A percentile compares a stretch with the other conserved stretches of the same genome.
phyloP scores from a whole-genome alignment of 1,140 invertebrate genomes.

The Procambarus virginalis region DNA sequence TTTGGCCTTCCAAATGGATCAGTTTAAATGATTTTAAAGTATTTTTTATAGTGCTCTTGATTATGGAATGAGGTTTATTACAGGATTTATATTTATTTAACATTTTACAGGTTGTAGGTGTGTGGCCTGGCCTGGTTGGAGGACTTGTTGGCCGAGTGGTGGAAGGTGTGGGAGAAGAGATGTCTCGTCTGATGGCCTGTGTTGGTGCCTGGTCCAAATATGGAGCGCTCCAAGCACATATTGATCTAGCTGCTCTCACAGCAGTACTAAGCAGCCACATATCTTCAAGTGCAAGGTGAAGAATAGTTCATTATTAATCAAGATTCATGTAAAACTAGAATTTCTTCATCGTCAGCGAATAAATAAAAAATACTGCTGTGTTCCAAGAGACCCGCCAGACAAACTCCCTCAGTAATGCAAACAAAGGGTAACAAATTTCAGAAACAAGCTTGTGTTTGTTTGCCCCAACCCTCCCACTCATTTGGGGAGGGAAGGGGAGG shows the following conservation, averaged over 20 bases:
- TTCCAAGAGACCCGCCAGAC: too few relatives aligned
- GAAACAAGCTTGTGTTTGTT: too few relatives aligned
- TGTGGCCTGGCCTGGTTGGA: slow-evolving; percentile 85
- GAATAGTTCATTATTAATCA: background rate
- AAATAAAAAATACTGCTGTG: too few relatives aligned
- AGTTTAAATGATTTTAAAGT: too few relatives aligned
- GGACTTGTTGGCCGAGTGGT: slow-evolving; percentile 89
- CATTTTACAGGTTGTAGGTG: slow-evolving; percentile 81
- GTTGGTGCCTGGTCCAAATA: slow-evolving; percentile 81
- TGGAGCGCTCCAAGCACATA: slow-evolving; percentile 82
- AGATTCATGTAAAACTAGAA: background rate
- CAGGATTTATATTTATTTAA: background rate
- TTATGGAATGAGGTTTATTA: too few relatives aligned
- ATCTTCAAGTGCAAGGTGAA: slow-evolving; percentile 58
- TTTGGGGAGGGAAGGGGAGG: too few relatives aligned
- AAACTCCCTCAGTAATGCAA: too few relatives aligned
- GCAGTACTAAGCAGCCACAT: slow-evolving; percentile 42
- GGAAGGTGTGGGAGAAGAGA: slow-evolving; percentile 92
- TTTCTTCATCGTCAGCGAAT: background rate
- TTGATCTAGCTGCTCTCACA: slow-evolving; percentile 78
- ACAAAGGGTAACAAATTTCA: too few relatives aligned
- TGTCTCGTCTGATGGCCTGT: slow-evolving; percentile 89
- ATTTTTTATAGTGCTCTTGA: too few relatives aligned
- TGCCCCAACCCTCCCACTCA: too few relatives aligned
- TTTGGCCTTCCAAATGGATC: too few relatives aligned